Conservation (phyloP, 2,797 vertebrate species). For the Miichthys miiuy region DNA sequence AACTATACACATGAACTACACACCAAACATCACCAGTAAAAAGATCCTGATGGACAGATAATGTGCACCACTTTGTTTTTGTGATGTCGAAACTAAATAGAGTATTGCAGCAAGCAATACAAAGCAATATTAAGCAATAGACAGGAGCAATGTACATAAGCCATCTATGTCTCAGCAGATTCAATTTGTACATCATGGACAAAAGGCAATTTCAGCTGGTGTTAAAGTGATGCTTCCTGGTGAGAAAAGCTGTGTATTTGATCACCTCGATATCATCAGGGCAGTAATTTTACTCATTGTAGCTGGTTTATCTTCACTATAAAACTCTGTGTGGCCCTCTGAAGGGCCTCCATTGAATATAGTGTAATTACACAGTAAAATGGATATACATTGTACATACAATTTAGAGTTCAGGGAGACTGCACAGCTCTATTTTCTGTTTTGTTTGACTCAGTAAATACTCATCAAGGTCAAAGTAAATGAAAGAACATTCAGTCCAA, state of each 20-base stretch:
- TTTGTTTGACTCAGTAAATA: conserved; percentile 16
- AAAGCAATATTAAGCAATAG: not conserved
- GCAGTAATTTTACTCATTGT: not conserved
- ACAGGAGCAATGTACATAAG: not conserved
- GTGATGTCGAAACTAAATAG: not conserved
- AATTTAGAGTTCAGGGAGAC: not conserved
- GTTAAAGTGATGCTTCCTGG: conserved; percentile 11
- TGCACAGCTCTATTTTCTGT: not conserved
- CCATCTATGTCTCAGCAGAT: not conserved
- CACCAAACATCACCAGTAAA: not conserved
- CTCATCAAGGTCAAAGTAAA: conserved; percentile 6
- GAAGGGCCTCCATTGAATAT: not conserved
- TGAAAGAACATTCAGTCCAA: not conserved
- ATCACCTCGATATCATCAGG: not conserved
- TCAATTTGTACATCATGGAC: not conserved
- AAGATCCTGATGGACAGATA: not conserved
- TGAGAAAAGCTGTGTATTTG: not conserved
- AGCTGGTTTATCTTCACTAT: conserved; percentile 20
- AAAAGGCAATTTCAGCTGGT: not conserved
- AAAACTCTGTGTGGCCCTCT: not conserved
- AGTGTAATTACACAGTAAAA: not conserved
- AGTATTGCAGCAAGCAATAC: not conserved
- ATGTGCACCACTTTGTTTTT: conserved; percentile 1
- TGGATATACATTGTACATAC: not conserved
- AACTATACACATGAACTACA: not conserved